Percentiles rank a stretch among this genome's conserved stretches.
These are phyloP conservation scores for Thymelicus lineola DNA, from an alignment of 2,888 invertebrate genomes.

Conservation along the genomic window DNA sequence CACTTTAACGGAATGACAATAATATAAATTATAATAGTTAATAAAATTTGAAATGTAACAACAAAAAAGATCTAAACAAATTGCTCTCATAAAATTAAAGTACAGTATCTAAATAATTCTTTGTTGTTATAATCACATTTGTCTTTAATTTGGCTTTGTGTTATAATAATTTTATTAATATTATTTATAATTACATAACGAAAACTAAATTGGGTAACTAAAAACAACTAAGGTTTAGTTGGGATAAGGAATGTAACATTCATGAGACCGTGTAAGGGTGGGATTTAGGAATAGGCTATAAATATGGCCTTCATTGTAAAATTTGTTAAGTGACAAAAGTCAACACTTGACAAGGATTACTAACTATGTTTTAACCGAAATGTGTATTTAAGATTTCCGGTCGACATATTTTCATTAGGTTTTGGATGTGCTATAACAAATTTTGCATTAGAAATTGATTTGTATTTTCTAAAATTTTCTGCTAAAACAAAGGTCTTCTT, in stretches of 20 bases:
- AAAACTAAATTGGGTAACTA: slow-evolving; percentile 70
- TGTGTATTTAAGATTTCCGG: slow-evolving; percentile 75
- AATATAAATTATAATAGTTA: slow-evolving; percentile 40
- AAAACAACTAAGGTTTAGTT: slow-evolving; percentile 56
- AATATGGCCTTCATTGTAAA: slow-evolving; percentile 46
- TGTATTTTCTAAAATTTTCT: slow-evolving; percentile 76
- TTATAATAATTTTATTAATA: slow-evolving; percentile 43
- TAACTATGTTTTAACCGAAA: slow-evolving; percentile 74
- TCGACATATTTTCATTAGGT: slow-evolving; percentile 51
- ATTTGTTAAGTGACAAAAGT: slow-evolving; percentile 42
- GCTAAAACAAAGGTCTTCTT: slow-evolving; percentile 70
- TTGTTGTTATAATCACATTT: slow-evolving; percentile 73
- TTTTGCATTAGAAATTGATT: slow-evolving; percentile 68
- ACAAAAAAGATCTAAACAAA: slow-evolving; percentile 74
- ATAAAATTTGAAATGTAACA: slow-evolving; percentile 69
- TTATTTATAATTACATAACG: slow-evolving; percentile 53
- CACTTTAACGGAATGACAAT: slow-evolving; percentile 67
- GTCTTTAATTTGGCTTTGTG: slow-evolving; percentile 74
- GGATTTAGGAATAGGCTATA: slow-evolving; percentile 52
- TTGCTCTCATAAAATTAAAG: slow-evolving; percentile 58
- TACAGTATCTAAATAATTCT: slow-evolving; percentile 53
- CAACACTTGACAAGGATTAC: slow-evolving; percentile 12
- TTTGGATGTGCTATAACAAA: slow-evolving; percentile 75
- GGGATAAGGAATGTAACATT: slow-evolving; percentile 67
- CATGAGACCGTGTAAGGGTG: slow-evolving; percentile 59